phyloP scores from a whole-genome alignment of 1,140 invertebrate genomes.

The Macrotrachela quadricornifera region DNA sequence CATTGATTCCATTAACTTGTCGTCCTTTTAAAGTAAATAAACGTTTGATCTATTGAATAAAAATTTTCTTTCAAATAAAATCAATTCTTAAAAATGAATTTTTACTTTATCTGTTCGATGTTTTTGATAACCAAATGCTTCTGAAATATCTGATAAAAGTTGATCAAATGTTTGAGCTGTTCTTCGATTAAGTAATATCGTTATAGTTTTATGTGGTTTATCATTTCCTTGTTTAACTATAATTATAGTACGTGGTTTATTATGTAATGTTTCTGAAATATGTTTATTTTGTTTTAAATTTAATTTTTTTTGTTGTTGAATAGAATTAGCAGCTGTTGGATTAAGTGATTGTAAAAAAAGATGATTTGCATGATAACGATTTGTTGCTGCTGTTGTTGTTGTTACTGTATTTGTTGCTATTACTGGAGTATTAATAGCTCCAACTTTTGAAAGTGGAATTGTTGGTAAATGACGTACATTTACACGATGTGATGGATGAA shows the following conservation, averaged over 20 bases:
- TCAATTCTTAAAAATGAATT: too few species aligned
- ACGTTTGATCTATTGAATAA: too few species aligned
- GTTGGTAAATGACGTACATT: too few species aligned
- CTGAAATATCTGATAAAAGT: conserved; percentile 26
- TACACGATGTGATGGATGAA: too few species aligned
- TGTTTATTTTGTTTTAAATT: not conserved
- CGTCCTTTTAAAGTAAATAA: too few species aligned
- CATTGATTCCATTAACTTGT: too few species aligned
- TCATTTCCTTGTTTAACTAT: conserved; percentile 17
- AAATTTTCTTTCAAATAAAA: too few species aligned
- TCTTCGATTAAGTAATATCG: conserved; percentile 26
- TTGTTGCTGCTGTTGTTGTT: too few species aligned
- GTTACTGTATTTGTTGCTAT: too few species aligned
- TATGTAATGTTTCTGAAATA: not conserved
- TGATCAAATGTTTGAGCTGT: conserved; percentile 27
- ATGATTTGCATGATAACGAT: not conserved
- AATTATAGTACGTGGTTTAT: conserved; percentile 25
- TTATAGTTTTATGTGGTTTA: conserved; percentile 20
- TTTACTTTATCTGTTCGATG: too few species aligned
- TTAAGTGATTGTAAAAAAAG: not conserved
- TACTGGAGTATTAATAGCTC: too few species aligned
- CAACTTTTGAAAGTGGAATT: too few species aligned
- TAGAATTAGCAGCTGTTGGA: not conserved
- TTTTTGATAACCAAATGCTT: conserved; percentile 19
- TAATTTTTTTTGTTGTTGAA: not conserved